phyloP scores from a whole-genome alignment of 2,888 invertebrate genomes.

The Drosophila quasianomalipes region DNA sequence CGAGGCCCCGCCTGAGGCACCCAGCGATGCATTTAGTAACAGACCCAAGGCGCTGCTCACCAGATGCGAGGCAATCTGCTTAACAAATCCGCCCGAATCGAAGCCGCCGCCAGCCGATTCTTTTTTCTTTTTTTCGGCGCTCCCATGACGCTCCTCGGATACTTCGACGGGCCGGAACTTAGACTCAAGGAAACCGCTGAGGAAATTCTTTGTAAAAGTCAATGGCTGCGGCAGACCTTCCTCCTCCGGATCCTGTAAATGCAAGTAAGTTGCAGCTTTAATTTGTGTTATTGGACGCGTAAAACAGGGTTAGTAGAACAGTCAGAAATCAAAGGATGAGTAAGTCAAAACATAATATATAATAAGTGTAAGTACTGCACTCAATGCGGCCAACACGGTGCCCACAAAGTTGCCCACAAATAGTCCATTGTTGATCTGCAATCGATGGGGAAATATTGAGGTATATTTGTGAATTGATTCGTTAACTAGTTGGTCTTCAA shows the following conservation, averaged over 20 bases:
- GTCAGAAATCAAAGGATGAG: constrained; percentile 19
- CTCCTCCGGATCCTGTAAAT: constrained; percentile 84
- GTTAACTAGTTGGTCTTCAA: background rate
- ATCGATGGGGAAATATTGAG: background rate
- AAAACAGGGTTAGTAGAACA: constrained; percentile 52
- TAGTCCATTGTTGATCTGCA: constrained; percentile 84
- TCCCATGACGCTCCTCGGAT: constrained; percentile 67
- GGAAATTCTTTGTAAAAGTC: constrained; percentile 80
- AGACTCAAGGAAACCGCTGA: constrained; percentile 80
- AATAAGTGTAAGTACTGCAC: constrained; percentile 82
- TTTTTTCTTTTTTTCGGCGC: constrained; percentile 50
- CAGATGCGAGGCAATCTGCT: constrained; percentile 82
- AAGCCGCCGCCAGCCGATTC: constrained; percentile 54
- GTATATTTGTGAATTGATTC: too few relatives aligned
- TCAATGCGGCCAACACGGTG: constrained; percentile 84
- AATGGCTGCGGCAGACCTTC: constrained; percentile 84
- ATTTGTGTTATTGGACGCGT: too few relatives aligned
- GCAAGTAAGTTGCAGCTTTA: background rate
- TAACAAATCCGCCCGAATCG: constrained; percentile 83
- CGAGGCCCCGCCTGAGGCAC: constrained; percentile 84
- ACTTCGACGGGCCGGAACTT: constrained; percentile 77
- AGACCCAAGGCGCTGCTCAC: constrained; percentile 83
- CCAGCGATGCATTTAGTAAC: constrained; percentile 82
- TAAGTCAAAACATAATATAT: constrained; percentile 7
- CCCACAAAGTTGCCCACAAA: constrained; percentile 85